Evolutionary conservation across 2,797 vertebrate genomes (phyloP).

Genomic region (Pipistrellus kuhlii): DNA sequence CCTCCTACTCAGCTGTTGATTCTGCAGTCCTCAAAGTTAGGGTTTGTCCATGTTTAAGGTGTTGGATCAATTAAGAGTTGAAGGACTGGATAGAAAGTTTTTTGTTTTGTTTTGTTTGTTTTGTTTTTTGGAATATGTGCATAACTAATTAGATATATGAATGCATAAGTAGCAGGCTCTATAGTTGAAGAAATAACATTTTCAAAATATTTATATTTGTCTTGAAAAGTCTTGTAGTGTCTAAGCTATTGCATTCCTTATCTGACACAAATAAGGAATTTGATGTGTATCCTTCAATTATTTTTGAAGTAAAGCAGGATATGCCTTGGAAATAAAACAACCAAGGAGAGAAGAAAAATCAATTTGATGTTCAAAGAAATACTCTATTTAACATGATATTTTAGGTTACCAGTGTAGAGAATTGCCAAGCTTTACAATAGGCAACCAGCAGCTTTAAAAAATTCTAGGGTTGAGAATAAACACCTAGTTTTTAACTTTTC

Average conservation of each 20-base stretch:
- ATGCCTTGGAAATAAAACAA: constrained; percentile 20
- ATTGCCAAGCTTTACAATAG: constrained; percentile 17
- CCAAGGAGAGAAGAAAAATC: not conserved
- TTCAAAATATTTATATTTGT: constrained; percentile 14
- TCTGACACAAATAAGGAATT: constrained; percentile 11
- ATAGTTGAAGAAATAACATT: not conserved
- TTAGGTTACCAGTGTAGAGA: constrained; percentile 20
- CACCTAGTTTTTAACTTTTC: not conserved
- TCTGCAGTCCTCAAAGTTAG: constrained; percentile 83
- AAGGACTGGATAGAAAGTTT: not conserved
- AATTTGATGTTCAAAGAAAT: not conserved
- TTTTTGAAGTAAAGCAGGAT: constrained; percentile 16
- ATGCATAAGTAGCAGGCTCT: not conserved
- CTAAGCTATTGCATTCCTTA: constrained; percentile 2
- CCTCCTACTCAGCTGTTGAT: constrained; percentile 78
- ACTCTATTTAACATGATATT: not conserved
- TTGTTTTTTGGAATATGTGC: constrained; percentile 59
- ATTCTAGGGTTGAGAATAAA: not conserved
- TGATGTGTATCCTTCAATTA: not conserved
- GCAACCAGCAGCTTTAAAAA: not conserved
- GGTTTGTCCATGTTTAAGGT: constrained; percentile 74
- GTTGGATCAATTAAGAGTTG: constrained; percentile 16
- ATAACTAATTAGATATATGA: constrained; percentile 22
- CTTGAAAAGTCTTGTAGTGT: constrained; percentile 30
- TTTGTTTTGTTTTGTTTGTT: not conserved